Conservation (phyloP, 2,797 vertebrate genomes). For the Sylvia borin region DNA sequence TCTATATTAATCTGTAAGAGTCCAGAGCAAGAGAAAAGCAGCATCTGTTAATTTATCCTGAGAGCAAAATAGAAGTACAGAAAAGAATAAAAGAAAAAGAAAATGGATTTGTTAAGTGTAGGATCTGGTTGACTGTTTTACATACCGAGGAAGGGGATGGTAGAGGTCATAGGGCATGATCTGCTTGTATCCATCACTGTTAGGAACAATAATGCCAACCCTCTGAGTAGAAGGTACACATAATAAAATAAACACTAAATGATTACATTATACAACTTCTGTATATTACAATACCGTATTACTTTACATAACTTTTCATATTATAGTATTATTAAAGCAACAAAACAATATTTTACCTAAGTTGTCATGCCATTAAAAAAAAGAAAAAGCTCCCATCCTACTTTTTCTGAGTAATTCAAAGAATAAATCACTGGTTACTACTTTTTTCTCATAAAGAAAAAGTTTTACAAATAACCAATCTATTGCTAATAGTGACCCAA, state of each 20-base stretch:
- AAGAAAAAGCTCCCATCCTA: not conserved
- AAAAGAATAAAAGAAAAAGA: not conserved
- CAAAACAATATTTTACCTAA: not conserved
- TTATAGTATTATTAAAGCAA: not conserved
- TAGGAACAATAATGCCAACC: slow-evolving; percentile 84
- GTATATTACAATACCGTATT: not conserved
- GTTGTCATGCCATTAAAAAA: slow-evolving; percentile 5
- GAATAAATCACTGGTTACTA: not conserved
- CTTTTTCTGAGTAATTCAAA: not conserved
- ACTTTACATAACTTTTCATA: not conserved
- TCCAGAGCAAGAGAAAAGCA: slow-evolving; percentile 25
- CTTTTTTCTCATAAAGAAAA: not conserved
- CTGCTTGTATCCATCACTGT: slow-evolving; percentile 98
- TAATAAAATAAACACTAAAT: slow-evolving; percentile 82
- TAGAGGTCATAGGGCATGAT: slow-evolving; percentile 99
- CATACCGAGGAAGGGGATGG: slow-evolving; percentile 96
- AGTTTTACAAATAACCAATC: not conserved
- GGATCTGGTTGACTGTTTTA: slow-evolving; percentile 71
- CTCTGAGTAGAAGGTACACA: slow-evolving; percentile 84
- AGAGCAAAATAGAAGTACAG: slow-evolving; percentile 23
- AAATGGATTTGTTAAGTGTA: slow-evolving; percentile 56
- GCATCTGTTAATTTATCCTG: not conserved
- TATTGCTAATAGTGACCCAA: not conserved
- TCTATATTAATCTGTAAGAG: not conserved
- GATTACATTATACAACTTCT: slow-evolving; percentile 72